Conservation (phyloP, 2,113 vertebrate genomes). For the Petroica traversi region DNA sequence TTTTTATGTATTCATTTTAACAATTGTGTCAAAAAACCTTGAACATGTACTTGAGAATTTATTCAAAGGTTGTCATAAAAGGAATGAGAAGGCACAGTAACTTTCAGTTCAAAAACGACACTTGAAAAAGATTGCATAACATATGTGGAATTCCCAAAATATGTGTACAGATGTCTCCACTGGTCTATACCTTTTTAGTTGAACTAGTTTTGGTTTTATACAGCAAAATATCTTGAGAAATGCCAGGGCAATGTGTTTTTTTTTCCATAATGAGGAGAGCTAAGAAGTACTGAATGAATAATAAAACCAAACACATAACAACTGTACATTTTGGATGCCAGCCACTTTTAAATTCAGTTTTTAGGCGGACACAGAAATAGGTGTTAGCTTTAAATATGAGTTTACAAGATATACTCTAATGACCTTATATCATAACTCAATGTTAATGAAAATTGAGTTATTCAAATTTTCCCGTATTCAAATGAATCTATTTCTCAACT, state of each 20-base stretch:
- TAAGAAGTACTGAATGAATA: background rate
- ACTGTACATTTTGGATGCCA: background rate
- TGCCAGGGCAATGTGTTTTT: background rate
- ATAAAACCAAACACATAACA: background rate
- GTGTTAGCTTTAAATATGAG: background rate
- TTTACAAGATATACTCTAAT: background rate
- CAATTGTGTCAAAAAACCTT: background rate
- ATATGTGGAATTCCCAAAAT: background rate
- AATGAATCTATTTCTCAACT: background rate
- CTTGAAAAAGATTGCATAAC: background rate
- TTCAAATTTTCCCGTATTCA: background rate
- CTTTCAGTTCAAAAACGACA: background rate
- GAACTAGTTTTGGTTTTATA: background rate
- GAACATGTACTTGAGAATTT: background rate
- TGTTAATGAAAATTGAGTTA: background rate
- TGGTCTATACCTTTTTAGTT: background rate
- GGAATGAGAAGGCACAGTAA: background rate
- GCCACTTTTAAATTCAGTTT: background rate
- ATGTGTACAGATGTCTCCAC: background rate
- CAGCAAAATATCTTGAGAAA: background rate
- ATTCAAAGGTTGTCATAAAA: background rate
- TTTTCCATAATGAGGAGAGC: background rate
- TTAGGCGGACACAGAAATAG: background rate
- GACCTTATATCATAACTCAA: background rate
- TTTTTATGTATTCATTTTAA: background rate